phyloP scores from a whole-genome alignment of 2,113 vertebrate genomes.

The Chaetodon trifascialis region DNA sequence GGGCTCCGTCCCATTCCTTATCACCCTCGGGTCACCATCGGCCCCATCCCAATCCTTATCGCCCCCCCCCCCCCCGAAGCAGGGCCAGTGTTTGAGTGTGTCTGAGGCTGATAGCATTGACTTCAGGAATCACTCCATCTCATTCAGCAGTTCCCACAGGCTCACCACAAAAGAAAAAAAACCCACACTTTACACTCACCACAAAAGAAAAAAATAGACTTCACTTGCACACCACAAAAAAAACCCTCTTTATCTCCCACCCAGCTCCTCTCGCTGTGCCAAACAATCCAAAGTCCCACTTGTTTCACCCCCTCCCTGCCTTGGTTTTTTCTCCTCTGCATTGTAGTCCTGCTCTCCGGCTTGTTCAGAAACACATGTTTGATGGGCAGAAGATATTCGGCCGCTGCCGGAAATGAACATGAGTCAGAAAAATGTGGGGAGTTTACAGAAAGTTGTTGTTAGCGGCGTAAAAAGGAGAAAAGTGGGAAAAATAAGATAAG shows the following conservation, averaged over 20 bases:
- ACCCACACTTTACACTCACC: slow-evolving; percentile 67
- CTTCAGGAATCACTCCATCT: slow-evolving; percentile 82
- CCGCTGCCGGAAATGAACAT: slow-evolving; percentile 71
- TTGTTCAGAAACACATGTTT: slow-evolving; percentile 58
- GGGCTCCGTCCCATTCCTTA: slow-evolving; percentile 59
- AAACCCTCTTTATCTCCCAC: slow-evolving; percentile 62
- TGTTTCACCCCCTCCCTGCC: slow-evolving; percentile 19
- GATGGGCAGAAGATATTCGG: slow-evolving; percentile 74
- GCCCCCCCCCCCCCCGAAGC: slow-evolving; percentile 58
- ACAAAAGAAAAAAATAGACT: slow-evolving; percentile 76
- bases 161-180: slow-evolving; percentile 72
- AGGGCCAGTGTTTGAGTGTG: slow-evolving; percentile 86
- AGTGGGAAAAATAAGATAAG: slow-evolving; percentile 70
- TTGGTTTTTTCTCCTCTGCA: slow-evolving; percentile 12
- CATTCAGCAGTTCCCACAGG: slow-evolving; percentile 80
- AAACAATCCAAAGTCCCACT: slow-evolving; percentile 74
- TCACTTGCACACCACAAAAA: slow-evolving; percentile 63
- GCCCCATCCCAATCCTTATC: slow-evolving; percentile 82
- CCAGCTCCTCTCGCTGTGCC: slow-evolving; percentile 54
- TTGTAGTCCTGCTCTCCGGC: slow-evolving; percentile 27
- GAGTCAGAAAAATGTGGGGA: slow-evolving; percentile 67
- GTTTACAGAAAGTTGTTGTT: slow-evolving; percentile 72
- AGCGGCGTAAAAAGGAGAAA: slow-evolving; percentile 38
- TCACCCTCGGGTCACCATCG: slow-evolving; percentile 51
- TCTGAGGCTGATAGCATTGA: slow-evolving; percentile 88